Percentiles rank a stretch among this genome's conserved stretches.
Conservation (phyloP, 92 coral and sea anemone species). For the Palythoa heliodiscus region DNA sequence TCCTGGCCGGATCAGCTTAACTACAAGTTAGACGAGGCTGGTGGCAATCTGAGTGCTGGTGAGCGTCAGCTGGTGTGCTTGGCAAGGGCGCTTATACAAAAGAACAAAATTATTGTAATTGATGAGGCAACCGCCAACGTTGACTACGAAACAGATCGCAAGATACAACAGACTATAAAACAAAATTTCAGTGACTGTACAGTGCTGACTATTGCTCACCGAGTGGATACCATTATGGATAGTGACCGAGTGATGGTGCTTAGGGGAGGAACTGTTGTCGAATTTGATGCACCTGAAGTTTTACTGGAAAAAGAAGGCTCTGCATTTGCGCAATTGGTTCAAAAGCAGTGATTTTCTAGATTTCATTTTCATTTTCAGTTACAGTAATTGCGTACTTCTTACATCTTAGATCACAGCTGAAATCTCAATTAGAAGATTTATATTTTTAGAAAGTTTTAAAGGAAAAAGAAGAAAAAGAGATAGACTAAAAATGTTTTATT, state of each 20-base stretch:
- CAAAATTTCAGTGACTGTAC: constrained; percentile 37
- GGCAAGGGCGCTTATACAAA: constrained; percentile 28
- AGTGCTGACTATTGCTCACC: constrained; percentile 36
- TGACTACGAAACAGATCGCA: constrained; percentile 34
- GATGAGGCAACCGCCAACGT: constrained; percentile 40
- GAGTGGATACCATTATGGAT: constrained; percentile 33
- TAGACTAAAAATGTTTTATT: too few relatives aligned
- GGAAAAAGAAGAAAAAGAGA: too few relatives aligned
- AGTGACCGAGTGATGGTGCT: constrained; percentile 40
- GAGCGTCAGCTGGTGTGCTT: constrained; percentile 28
- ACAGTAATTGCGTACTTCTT: not conserved
- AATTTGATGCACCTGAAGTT: constrained; percentile 13
- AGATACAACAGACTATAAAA: constrained; percentile 20
- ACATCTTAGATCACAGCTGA: too few relatives aligned
- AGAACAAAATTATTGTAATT: constrained; percentile 24
- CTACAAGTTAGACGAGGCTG: constrained; percentile 15
- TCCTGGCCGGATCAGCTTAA: constrained; percentile 20
- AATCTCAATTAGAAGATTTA: too few relatives aligned
- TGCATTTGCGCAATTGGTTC: constrained; percentile 15
- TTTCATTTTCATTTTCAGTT: not conserved
- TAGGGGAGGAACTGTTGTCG: constrained; percentile 19
- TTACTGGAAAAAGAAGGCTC: constrained; percentile 9
- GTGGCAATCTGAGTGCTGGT: constrained; percentile 19
- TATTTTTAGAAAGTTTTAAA: too few relatives aligned
- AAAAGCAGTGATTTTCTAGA: not conserved